Conservation (phyloP, 2,797 vertebrate species). For the Nyctalus aviator region DNA sequence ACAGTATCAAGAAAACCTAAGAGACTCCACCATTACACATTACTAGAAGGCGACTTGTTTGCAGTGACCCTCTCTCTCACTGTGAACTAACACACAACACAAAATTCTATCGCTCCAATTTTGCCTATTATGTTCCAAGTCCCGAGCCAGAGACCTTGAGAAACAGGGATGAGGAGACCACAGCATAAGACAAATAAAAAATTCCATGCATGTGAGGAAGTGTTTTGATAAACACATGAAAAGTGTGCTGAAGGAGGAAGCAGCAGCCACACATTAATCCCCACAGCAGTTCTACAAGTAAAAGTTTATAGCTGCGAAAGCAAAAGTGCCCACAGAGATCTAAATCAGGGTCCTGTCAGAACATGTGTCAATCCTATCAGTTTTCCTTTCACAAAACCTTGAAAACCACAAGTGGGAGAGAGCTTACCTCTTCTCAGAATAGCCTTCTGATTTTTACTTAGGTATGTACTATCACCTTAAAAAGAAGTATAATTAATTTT, state of each 20-base stretch:
- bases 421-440: not conserved
- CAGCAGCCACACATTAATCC: not conserved
- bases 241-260: not conserved
- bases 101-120: not conserved
- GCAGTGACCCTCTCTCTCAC: not conserved
- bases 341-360: not conserved
- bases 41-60: not conserved
- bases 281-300: not conserved
- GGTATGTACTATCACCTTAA: not conserved
- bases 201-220: not conserved
- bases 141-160: not conserved
- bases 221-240: not conserved
- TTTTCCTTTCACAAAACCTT: slow-evolving; percentile 34
- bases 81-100: not conserved
- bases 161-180: not conserved
- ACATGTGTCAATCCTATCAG: not conserved
- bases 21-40: not conserved
- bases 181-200: not conserved
- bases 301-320: not conserved
- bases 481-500: not conserved
- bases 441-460: slow-evolving; percentile 35
- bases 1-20: not conserved
- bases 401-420: not conserved
- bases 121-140: not conserved
- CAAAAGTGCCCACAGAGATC: slow-evolving; percentile 16